phyloP scores from a whole-genome alignment of 2,797 vertebrate genomes.

The Hyperoplus immaculatus region DNA sequence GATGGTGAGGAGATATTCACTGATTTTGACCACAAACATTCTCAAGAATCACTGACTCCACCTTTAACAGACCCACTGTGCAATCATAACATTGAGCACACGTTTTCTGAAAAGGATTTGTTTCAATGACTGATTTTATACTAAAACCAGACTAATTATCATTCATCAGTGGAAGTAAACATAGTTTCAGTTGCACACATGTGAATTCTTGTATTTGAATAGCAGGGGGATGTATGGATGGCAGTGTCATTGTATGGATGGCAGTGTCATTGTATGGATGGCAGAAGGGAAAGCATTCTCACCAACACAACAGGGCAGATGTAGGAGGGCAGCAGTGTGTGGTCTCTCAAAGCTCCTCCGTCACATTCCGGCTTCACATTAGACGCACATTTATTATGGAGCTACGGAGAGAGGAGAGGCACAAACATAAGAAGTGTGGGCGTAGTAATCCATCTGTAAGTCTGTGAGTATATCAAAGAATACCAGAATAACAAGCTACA shows the following conservation, averaged over 20 bases:
- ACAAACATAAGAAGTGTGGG: slow-evolving; percentile 61
- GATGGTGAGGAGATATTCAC: too few relatives aligned
- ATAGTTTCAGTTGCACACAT: neutral
- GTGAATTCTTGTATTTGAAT: too few relatives aligned
- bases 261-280: neutral
- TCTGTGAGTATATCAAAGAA: slow-evolving; percentile 5
- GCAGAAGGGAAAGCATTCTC: slow-evolving; percentile 65
- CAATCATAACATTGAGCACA: too few relatives aligned
- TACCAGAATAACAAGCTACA: neutral
- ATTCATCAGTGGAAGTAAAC: neutral
- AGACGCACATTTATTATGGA: slow-evolving; percentile 95
- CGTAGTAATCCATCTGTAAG: slow-evolving; percentile 54
- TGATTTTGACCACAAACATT: too few relatives aligned
- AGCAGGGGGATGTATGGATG: too few relatives aligned
- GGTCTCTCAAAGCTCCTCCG: slow-evolving; percentile 91
- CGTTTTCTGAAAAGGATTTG: too few relatives aligned
- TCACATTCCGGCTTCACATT: slow-evolving; percentile 91
- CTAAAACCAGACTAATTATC: neutral
- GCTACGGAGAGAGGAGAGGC: slow-evolving; percentile 78
- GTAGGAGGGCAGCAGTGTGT: slow-evolving; percentile 92
- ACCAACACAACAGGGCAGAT: slow-evolving; percentile 94
- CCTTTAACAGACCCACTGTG: too few relatives aligned
- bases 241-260: neutral
- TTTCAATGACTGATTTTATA: neutral
- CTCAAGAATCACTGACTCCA: too few relatives aligned